phyloP scores from a whole-genome alignment of 2,888 invertebrate species.

The Rhyacophila evoluta region DNA sequence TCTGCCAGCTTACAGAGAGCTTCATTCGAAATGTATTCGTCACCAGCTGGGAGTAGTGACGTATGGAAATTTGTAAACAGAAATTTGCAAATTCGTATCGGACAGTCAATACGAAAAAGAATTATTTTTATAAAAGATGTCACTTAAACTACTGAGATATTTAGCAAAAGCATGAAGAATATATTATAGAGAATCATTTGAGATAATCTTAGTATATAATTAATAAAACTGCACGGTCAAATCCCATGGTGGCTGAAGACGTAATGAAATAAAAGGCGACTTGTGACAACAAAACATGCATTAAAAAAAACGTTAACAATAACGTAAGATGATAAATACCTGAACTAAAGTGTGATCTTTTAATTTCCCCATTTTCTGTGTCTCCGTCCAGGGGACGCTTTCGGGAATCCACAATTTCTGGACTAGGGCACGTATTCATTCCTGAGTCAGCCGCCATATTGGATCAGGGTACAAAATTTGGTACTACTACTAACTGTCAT shows the following conservation, averaged over 20 bases:
- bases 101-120: slow-evolving; percentile 37
- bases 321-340: slow-evolving; percentile 67
- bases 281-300: slow-evolving; percentile 48
- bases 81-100: slow-evolving; percentile 45
- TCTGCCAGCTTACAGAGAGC: slow-evolving; percentile 45
- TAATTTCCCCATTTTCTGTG: slow-evolving; percentile 88
- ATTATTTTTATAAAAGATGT: slow-evolving; percentile 38
- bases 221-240: slow-evolving; percentile 49
- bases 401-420: slow-evolving; percentile 91
- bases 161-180: not conserved
- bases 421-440: slow-evolving; percentile 95
- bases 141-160: slow-evolving; percentile 29
- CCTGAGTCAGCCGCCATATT: slow-evolving; percentile 94
- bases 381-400: slow-evolving; percentile 90
- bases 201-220: slow-evolving; percentile 30
- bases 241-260: slow-evolving; percentile 52
- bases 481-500: slow-evolving; percentile 46
- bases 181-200: slow-evolving; percentile 4
- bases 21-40: slow-evolving; percentile 50
- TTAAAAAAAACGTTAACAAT: slow-evolving; percentile 40
- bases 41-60: slow-evolving; percentile 50
- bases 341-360: slow-evolving; percentile 91
- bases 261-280: slow-evolving; percentile 50
- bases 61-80: slow-evolving; percentile 52
- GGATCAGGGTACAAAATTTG: slow-evolving; percentile 56